These are phyloP conservation scores for Ageneiosus marmoratus DNA, from an alignment of 2,113 vertebrate genomes.

Conservation along the genomic window DNA sequence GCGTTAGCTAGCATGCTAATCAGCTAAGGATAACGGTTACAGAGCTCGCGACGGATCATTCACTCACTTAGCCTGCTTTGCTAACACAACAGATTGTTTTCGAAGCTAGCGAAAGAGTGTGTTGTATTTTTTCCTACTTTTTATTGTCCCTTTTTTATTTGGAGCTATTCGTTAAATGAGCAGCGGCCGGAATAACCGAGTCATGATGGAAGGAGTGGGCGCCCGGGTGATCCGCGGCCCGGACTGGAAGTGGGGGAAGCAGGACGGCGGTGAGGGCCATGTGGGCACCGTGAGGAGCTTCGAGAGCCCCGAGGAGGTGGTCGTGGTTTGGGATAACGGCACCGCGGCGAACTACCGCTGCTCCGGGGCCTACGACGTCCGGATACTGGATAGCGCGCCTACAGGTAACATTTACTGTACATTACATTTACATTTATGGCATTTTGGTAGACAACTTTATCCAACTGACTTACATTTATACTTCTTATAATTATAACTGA, in stretches of 20 bases:
- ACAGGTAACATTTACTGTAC: slow-evolving; percentile 82
- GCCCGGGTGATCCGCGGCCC: slow-evolving; percentile 93
- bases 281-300: slow-evolving; percentile 97
- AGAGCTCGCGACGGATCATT: neutral
- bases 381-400: slow-evolving; percentile 95
- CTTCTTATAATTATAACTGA: no score
- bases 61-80: neutral
- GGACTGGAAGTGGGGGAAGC: slow-evolving; percentile 99
- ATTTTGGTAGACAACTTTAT: no score
- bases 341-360: slow-evolving; percentile 98
- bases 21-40: neutral
- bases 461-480: no score
- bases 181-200: slow-evolving; percentile 94
- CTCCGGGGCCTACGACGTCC: slow-evolving; percentile 95
- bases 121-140: neutral
- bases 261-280: slow-evolving; percentile 97
- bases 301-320: slow-evolving; percentile 97
- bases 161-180: slow-evolving; percentile 78
- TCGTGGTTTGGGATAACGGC: slow-evolving; percentile 98
- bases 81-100: neutral
- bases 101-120: neutral
- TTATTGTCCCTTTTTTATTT: neutral
- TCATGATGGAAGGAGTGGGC: slow-evolving; percentile 97
- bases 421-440: no score
- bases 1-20: neutral